A percentile compares a stretch with the other conserved stretches of the same genome.
These are phyloP conservation scores for Heliconius erato DNA, from an alignment of 2,888 invertebrate species.

Conservation along the genomic window DNA sequence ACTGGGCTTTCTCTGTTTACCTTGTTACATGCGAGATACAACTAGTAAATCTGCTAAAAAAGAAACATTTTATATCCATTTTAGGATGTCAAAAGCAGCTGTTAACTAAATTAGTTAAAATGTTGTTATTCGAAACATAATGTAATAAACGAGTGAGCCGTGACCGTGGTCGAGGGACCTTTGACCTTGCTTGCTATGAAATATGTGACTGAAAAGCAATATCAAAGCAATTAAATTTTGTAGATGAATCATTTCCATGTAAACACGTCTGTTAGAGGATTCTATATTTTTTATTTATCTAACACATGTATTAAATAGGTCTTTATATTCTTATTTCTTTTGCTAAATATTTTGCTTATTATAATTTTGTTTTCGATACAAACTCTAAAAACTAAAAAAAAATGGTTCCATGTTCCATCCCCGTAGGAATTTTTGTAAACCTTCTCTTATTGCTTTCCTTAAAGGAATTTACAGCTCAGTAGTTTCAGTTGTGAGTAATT, in stretches of 20 bases:
- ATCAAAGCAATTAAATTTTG: conserved; percentile 47
- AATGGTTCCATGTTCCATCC: too few species aligned
- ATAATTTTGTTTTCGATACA: too few species aligned
- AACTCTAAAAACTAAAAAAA: too few species aligned
- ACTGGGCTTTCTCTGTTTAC: too few species aligned
- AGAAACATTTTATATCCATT: conserved; percentile 17
- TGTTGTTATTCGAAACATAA: conserved; percentile 29
- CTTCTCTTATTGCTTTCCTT: too few species aligned
- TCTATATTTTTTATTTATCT: background rate
- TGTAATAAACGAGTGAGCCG: conserved; percentile 32
- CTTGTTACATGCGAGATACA: too few species aligned
- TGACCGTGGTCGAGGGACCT: conserved; percentile 28
- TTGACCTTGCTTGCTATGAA: conserved; percentile 42
- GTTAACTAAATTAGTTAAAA: conserved; percentile 31
- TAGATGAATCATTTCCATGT: conserved; percentile 47
- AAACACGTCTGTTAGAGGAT: conserved; percentile 37
- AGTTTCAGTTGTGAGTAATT: too few species aligned
- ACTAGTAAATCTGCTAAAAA: background rate
- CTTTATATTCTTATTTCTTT: background rate
- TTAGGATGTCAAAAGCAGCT: conserved; percentile 24
- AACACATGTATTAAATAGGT: background rate
- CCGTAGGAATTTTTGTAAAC: too few species aligned
- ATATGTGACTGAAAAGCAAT: conserved; percentile 47
- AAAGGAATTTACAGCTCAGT: too few species aligned
- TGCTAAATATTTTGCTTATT: too few species aligned